A percentile compares a stretch with the other conserved stretches of the same genome.
phyloP scores from a whole-genome alignment of 1,140 invertebrate species.

The Halesus radiatus region DNA sequence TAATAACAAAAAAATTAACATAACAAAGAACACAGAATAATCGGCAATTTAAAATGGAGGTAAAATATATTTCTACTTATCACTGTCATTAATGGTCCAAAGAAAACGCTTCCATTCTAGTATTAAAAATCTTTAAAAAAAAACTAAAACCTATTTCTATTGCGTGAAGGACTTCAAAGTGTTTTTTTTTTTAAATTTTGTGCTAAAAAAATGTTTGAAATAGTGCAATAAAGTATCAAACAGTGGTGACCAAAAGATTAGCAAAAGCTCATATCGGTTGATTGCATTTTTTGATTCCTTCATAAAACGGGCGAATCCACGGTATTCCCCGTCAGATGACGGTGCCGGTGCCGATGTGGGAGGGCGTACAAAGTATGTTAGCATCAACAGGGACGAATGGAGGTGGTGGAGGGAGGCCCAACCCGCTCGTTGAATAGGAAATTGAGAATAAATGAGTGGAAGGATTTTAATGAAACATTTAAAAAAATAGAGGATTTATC shows the following conservation, averaged over 20 bases:
- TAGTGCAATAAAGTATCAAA: background rate
- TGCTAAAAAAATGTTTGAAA: too few relatives aligned
- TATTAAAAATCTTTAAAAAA: too few relatives aligned
- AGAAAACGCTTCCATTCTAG: too few relatives aligned
- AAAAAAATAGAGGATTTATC: constrained; percentile 56
- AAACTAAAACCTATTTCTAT: too few relatives aligned
- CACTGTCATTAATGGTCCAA: too few relatives aligned
- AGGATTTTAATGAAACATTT: constrained; percentile 60
- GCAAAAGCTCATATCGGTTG: constrained; percentile 21
- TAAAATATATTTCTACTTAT: too few relatives aligned
- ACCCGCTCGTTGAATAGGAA: constrained; percentile 52
- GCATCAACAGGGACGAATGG: constrained; percentile 11
- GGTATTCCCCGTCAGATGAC: background rate
- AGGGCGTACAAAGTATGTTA: background rate
- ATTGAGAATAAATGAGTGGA: constrained; percentile 60
- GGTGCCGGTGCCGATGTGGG: background rate
- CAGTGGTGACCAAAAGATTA: background rate
- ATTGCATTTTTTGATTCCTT: constrained; percentile 33
- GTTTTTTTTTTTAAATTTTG: too few relatives aligned
- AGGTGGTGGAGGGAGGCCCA: background rate
- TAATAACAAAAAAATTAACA: too few relatives aligned
- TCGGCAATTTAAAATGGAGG: too few relatives aligned
- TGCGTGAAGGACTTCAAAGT: too few relatives aligned
- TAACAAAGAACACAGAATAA: too few relatives aligned
- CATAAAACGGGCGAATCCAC: background rate